Evolutionary conservation across 2,797 vertebrate genomes (phyloP).

Genomic region (Eulemur rubriventer): DNA sequence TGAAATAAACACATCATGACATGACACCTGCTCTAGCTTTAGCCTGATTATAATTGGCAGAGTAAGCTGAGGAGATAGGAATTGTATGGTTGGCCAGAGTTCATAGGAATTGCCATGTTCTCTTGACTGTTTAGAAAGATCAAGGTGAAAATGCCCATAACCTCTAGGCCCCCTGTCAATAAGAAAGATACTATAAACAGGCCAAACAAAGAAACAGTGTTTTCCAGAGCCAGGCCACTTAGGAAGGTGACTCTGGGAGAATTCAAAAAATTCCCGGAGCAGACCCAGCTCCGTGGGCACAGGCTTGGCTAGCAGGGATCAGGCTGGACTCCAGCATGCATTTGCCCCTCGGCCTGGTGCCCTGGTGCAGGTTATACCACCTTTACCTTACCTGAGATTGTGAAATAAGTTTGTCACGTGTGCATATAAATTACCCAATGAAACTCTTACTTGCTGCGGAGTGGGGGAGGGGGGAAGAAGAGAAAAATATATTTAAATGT

Average conservation of each 20-base stretch:
- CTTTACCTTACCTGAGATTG: neutral
- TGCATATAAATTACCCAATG: neutral
- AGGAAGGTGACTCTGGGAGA: neutral
- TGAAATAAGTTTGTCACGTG: neutral
- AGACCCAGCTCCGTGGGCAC: neutral
- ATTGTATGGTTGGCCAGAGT: accelerated
- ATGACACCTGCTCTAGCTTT: neutral
- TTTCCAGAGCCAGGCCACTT: neutral
- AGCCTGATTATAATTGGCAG: neutral
- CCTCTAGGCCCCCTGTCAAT: neutral
- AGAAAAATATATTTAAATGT: neutral
- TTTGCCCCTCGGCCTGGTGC: neutral
- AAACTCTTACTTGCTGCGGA: neutral
- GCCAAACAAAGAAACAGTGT: neutral
- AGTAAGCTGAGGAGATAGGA: neutral
- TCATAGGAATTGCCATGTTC: neutral
- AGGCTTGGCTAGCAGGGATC: neutral
- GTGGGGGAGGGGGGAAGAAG: neutral
- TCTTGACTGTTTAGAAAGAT: neutral
- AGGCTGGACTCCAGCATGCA: neutral
- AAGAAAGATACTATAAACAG: neutral
- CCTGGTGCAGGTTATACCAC: neutral
- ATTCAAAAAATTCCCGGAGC: neutral
- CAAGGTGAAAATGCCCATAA: neutral
- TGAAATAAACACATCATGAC: neutral